Base-by-base conservation (phyloP, 2,797 vertebrate genomes). In the Ptychadena robeensis region DNA sequence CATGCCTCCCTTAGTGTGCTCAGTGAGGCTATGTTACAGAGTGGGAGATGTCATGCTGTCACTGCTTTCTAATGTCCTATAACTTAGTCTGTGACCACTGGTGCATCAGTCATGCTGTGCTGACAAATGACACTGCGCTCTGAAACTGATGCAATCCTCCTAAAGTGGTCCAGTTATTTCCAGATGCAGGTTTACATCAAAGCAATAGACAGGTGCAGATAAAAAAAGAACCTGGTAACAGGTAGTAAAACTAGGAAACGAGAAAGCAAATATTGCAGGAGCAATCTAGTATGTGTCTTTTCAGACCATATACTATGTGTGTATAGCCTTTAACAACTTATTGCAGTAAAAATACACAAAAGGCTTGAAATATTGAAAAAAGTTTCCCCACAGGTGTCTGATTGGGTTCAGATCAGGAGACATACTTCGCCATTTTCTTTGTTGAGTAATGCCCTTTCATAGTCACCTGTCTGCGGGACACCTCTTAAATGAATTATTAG, bases 61-160 rank as follows among this genome's bases (percentile, higher is more conserved):
- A 14, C 65, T 79, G 76, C 76, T 57, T 30, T 79, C 30, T 79
- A 35, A 79, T 79, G 65, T 68, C 30, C 76, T 68, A 27, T 53
- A 31, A 68, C 64, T 25, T 77, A 77, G 63, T 66, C 64, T 30
- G 61, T 48, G 74, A 66, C 74, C 74, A 66, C 63, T 77, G 38
- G 38, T 32, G 61, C 74, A 66, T 77, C 74, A 77, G 35, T 77
- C 74, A 66, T 32, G 22, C 44, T 9, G 38, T 28, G 37, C 35
- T 44, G 40, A 66, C 74, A 77, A 66, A 77, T 48, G 63, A 77
- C 75, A 68, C 64, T 37, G 31, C 44, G 65, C 65, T 79, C 57
- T 79, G 31, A 68, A 79, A 57, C n/a, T 68, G 76, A 57, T 78
- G 75, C 64, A 78, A 57, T 48, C 30, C 64, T 67, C 11, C 18